Evolutionary conservation across 2,797 vertebrate genomes (phyloP).

Genomic region (Harpagifer antarcticus): DNA sequence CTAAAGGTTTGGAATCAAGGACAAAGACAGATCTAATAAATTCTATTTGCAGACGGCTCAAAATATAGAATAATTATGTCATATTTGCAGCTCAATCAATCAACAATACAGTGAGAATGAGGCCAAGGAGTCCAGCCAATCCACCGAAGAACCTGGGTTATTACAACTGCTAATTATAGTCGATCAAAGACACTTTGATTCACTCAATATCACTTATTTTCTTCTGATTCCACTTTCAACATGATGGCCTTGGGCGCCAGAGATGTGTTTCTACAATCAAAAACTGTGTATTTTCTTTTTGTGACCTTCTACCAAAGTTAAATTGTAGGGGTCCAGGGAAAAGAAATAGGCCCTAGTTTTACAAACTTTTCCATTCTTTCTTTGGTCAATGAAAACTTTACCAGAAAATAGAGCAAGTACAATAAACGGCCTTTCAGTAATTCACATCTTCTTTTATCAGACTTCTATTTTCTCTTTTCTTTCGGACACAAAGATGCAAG

Average conservation of each 20-base stretch:
- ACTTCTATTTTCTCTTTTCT: constrained; percentile 21
- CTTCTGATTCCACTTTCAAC: constrained; percentile 50
- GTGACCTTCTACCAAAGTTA: constrained; percentile 54
- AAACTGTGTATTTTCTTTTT: constrained; percentile 21
- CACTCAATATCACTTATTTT: constrained; percentile 70
- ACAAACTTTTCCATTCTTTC: constrained; percentile 43
- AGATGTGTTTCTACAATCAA: constrained; percentile 30
- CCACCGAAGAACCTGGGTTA: constrained; percentile 77
- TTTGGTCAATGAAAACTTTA: constrained; percentile 26
- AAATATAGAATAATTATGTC: constrained; percentile 85
- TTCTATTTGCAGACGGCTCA: constrained; percentile 84
- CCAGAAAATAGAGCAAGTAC: constrained; percentile 7
- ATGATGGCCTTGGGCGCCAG: constrained; percentile 26
- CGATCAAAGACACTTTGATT: constrained; percentile 43
- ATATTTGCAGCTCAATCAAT: constrained; percentile 85
- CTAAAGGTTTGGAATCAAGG: constrained; percentile 81
- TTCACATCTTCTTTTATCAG: constrained; percentile 24
- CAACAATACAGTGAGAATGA: constrained; percentile 81
- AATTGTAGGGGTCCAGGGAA: neutral
- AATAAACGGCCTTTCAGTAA: constrained; percentile 17
- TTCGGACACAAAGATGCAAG: constrained; percentile 13
- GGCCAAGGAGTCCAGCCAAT: constrained; percentile 76
- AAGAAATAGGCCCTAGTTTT: constrained; percentile 19
- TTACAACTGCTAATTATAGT: constrained; percentile 79
- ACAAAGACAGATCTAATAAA: constrained; percentile 85